Percentiles rank a stretch among this genome's conserved stretches.
Evolutionary conservation across 1,140 invertebrate genomes (phyloP).

Genomic region (Megalonaias nervosa): DNA sequence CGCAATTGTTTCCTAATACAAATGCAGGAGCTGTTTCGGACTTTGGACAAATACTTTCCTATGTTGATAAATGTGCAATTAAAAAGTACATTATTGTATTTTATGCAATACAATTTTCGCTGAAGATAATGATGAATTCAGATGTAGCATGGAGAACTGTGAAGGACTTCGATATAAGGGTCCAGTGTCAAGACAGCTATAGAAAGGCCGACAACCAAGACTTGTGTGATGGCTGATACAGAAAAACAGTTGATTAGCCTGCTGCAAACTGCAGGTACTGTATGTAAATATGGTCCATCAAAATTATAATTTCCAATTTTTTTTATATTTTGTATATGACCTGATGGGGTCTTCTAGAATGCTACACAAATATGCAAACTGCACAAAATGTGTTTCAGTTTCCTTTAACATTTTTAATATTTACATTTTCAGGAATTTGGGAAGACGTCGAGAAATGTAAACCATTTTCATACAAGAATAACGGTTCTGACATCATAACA

Average conservation of each 20-base stretch:
- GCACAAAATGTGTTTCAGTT: slow-evolving; percentile 11
- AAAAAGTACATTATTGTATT: slow-evolving; percentile 27
- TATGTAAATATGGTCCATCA: slow-evolving; percentile 2
- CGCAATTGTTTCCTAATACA: background rate
- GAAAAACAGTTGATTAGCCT: slow-evolving; percentile 11
- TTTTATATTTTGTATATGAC: background rate
- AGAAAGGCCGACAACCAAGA: slow-evolving; percentile 1
- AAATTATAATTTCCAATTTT: slow-evolving; percentile 7
- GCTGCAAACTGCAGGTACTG: slow-evolving; percentile 20
- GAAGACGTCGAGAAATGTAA: slow-evolving; percentile 14
- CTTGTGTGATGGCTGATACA: slow-evolving; percentile 9
- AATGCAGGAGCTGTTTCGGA: too few relatives aligned
- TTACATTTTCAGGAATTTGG: too few relatives aligned
- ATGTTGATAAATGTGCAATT: slow-evolving; percentile 10
- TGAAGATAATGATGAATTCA: slow-evolving; percentile 17
- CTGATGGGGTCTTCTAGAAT: too few relatives aligned
- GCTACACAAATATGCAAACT: slow-evolving; percentile 8
- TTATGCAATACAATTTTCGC: slow-evolving; percentile 13
- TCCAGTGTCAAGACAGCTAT: slow-evolving; percentile 12
- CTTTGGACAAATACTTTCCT: slow-evolving; percentile 2
- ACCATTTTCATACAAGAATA: background rate
- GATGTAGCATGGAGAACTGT: slow-evolving; percentile 8
- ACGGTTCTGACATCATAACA: too few relatives aligned
- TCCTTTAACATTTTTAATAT: too few relatives aligned
- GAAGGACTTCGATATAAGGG: slow-evolving; percentile 25